Base-by-base conservation (phyloP, 2,888 invertebrate species). In the Lithophane socia region DNA sequence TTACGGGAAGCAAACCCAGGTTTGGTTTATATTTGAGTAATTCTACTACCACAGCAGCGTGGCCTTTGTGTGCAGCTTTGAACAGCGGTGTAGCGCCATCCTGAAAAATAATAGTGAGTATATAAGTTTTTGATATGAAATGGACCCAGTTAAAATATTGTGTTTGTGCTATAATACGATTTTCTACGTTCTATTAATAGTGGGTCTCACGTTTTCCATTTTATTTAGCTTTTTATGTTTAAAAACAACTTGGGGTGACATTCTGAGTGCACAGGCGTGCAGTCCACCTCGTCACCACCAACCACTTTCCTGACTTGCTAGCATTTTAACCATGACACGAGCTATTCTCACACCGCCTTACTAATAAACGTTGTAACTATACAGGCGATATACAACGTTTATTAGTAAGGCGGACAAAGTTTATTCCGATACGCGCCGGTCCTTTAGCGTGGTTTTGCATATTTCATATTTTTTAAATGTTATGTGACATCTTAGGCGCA, bases 41-140 rank as follows among this genome's bases (percentile, higher is more conserved):
- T 92, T 99, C 98, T 0, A 97, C 97, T 1, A 99, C 98, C 4
- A 99, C 99, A 16, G 98, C 98, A 4, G 98, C 97, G 94, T 99
- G 99, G 0, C 99, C 99, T 96, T 99, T 99, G 94, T 99, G 99
- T 56, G 99, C 98, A 56, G 99, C 99, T 94, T 99, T 99, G 95
- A 99, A 99, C 81, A 99, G 96, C 2, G 99, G 98, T 1, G 99
- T 99, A 58, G 99, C 99, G 64, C 99, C 99, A 95, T 99, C 99
- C 98, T 99, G 94, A 0, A 87, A 87, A 24, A 56, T 37, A 21
- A 9, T 2, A 44, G n/a, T n/a, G n/a, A n/a, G 3, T 5, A 1
- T 21, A 7, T 74, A n/a, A 60, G 4, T 42, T 24, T 49, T 18
- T 18, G 0, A 2, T 8, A 8, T n/a, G 2, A 13, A 21, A 9